phyloP scores from a whole-genome alignment of 2,113 vertebrate genomes.

The Phrynocephalus versicolor region DNA sequence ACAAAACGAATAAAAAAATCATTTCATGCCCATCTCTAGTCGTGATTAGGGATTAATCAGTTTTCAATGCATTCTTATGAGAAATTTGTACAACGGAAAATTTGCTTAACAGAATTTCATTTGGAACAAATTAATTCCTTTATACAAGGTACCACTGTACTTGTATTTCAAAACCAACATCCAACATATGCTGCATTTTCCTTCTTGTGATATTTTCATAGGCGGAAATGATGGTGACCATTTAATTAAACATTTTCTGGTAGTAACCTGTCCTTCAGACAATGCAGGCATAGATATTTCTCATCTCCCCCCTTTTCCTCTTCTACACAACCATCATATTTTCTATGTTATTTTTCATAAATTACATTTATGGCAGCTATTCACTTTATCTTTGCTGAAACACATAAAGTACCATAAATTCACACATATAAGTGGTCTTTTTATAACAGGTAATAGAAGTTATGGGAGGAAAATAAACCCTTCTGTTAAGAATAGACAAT shows the following conservation, averaged over 20 bases:
- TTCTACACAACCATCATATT: background rate
- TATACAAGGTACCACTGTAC: too few species aligned
- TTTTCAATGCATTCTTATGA: too few species aligned
- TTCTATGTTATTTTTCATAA: background rate
- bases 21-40: too few species aligned
- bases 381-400: slow-evolving; percentile 36
- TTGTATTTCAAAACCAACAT: background rate
- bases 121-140: too few species aligned
- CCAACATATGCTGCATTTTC: background rate
- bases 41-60: too few species aligned
- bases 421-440: slow-evolving; percentile 28
- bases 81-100: too few species aligned
- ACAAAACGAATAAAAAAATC: too few species aligned
- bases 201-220: background rate
- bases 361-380: background rate
- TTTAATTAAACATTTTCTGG: background rate
- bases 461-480: slow-evolving; percentile 20
- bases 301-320: background rate
- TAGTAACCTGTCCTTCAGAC: background rate
- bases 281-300: background rate
- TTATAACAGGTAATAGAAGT: slow-evolving; percentile 37
- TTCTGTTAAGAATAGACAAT: slow-evolving; percentile 48
- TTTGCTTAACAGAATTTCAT: too few species aligned
- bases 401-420: slow-evolving; percentile 24
- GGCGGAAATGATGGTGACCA: background rate